Evolutionary conservation across 2,888 invertebrate species (phyloP).

Genomic region (Mesorhabditis sp.): DNA sequence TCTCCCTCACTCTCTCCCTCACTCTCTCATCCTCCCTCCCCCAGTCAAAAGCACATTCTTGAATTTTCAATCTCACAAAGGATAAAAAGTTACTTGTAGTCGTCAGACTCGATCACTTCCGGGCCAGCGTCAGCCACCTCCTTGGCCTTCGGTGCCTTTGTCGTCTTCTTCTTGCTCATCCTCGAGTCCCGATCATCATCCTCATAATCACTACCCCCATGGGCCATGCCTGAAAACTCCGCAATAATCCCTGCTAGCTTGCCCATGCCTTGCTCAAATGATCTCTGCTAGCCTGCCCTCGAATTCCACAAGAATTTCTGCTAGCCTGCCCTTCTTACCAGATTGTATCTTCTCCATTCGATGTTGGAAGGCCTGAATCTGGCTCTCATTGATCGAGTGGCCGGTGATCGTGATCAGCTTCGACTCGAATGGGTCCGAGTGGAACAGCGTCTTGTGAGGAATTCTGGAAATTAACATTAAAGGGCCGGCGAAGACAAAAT

Average conservation of each 20-base stretch:
- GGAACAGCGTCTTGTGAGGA: constrained; percentile 8
- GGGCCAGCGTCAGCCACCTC: constrained; percentile 1
- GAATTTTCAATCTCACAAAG: background rate
- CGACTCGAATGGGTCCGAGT: constrained; percentile 52
- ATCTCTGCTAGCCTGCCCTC: background rate
- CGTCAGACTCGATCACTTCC: background rate
- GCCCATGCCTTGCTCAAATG: background rate
- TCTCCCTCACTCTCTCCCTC: no score
- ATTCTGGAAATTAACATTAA: background rate
- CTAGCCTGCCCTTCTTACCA: constrained; percentile 6
- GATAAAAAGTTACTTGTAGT: background rate
- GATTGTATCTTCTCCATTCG: constrained; percentile 36
- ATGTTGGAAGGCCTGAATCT: constrained; percentile 46
- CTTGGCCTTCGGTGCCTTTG: background rate
- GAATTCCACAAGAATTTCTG: background rate
- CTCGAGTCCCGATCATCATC: background rate
- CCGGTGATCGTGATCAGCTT: constrained; percentile 54
- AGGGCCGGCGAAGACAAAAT: background rate
- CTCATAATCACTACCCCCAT: background rate
- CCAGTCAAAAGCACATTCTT: no score
- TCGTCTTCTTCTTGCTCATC: background rate
- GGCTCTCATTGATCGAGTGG: constrained; percentile 48
- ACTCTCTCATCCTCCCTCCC: no score
- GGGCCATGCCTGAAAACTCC: background rate
- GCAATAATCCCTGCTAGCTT: background rate